These are phyloP conservation scores for Drosophila histrio DNA, from an alignment of 2,888 invertebrate genomes.

Conservation along the genomic window DNA sequence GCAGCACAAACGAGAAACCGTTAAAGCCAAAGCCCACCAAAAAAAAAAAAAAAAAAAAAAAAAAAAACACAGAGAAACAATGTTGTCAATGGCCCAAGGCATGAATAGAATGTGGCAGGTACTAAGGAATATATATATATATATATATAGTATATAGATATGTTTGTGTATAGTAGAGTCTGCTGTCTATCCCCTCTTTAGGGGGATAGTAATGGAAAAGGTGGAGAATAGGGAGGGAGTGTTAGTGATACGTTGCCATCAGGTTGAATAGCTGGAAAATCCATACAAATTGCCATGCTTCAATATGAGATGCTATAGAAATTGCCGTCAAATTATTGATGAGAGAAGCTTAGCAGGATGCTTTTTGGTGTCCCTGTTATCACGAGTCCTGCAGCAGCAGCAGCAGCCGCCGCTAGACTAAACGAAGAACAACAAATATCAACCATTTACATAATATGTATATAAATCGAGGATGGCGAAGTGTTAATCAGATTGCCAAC, in stretches of 20 bases:
- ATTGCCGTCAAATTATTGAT: conserved; percentile 69
- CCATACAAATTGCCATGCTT: conserved; percentile 67
- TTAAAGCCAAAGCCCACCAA: conserved; percentile 28
- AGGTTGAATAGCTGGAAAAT: conserved; percentile 52
- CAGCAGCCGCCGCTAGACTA: background rate
- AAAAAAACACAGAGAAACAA: background rate
- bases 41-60: background rate
- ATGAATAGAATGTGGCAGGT: background rate
- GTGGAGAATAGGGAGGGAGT: background rate
- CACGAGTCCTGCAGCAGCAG: background rate
- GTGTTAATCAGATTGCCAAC: conserved; percentile 48
- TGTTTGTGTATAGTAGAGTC: background rate
- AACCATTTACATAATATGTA: background rate
- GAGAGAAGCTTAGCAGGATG: conserved; percentile 46
- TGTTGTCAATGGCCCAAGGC: conserved; percentile 9
- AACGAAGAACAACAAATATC: background rate
- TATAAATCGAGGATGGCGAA: conserved; percentile 3
- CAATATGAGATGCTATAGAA: conserved; percentile 61
- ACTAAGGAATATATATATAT: background rate
- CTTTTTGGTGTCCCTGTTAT: conserved; percentile 15
- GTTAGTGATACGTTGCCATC: conserved; percentile 16
- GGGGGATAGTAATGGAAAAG: background rate
- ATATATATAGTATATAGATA: background rate
- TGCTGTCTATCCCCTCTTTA: background rate
- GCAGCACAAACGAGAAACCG: conserved; percentile 31